Evolutionary conservation across 2,888 invertebrate species (phyloP).

Genomic region (Eugnorisma glareosa): DNA sequence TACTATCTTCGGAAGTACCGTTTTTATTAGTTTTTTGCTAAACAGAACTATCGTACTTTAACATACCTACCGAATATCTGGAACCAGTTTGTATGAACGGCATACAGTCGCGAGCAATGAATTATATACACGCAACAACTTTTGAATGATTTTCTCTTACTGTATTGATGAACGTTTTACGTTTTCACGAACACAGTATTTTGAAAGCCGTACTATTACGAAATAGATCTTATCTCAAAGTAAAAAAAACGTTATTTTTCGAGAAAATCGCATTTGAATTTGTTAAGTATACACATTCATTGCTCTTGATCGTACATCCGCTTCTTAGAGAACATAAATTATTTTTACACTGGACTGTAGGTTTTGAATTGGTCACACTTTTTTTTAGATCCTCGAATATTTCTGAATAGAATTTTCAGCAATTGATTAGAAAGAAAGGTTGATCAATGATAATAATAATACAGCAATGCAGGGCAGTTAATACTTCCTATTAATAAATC

Average conservation of each 20-base stretch:
- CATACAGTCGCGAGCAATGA: neutral
- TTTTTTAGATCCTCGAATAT: neutral
- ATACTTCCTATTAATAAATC: neutral
- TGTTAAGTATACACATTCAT: neutral
- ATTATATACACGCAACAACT: neutral
- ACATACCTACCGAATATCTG: constrained; percentile 1
- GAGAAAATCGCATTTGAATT: neutral
- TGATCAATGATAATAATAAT: too few relatives aligned
- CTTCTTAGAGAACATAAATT: neutral
- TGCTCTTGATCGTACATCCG: neutral
- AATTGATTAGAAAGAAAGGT: neutral
- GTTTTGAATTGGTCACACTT: neutral
- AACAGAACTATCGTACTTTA: constrained; percentile 1
- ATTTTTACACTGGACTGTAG: neutral
- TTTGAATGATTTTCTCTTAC: neutral
- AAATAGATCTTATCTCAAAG: neutral
- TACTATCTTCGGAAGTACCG: constrained; percentile 56
- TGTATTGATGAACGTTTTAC: neutral
- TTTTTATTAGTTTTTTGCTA: constrained; percentile 48
- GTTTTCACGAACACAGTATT: neutral
- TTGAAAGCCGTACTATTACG: neutral
- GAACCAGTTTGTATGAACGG: constrained; percentile 22
- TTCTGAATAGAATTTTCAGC: neutral
- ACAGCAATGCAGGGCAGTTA: neutral
- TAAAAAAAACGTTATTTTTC: neutral